These are phyloP conservation scores for Drosophila kanekoi DNA, from an alignment of 2,888 invertebrate genomes.

Conservation along the genomic window DNA sequence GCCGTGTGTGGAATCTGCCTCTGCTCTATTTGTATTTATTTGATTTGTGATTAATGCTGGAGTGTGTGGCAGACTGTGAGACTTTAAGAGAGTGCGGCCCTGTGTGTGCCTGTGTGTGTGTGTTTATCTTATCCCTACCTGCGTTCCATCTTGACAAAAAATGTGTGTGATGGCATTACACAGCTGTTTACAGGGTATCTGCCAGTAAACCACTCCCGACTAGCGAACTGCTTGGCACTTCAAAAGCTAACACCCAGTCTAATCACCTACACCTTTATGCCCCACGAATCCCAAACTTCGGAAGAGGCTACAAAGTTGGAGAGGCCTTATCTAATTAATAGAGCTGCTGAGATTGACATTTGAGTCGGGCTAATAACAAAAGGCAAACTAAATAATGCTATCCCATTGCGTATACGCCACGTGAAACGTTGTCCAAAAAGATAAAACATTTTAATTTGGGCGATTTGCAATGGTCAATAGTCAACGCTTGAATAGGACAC, in stretches of 20 bases:
- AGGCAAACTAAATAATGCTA: neutral
- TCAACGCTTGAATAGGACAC: conserved; percentile 23
- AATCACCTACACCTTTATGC: no score
- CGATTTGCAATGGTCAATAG: conserved; percentile 52
- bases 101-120: neutral
- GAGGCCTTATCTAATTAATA: neutral
- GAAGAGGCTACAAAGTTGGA: no score
- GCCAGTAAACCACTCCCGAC: neutral
- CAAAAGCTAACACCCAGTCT: no score
- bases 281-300: no score
- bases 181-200: neutral
- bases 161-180: no score
- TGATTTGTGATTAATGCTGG: conserved; percentile 73
- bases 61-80: conserved; percentile 58
- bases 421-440: conserved; percentile 26
- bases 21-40: conserved; percentile 71
- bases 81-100: conserved; percentile 15
- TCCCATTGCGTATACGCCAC: conserved; percentile 63
- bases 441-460: conserved; percentile 52
- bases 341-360: neutral
- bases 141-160: no score
- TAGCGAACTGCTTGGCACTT: no score
- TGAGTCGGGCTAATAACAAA: neutral
- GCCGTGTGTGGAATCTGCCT: conserved; percentile 45
- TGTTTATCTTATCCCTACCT: neutral